Evolutionary conservation across 1,140 invertebrate species (phyloP).

Genomic region (Popillia japonica): DNA sequence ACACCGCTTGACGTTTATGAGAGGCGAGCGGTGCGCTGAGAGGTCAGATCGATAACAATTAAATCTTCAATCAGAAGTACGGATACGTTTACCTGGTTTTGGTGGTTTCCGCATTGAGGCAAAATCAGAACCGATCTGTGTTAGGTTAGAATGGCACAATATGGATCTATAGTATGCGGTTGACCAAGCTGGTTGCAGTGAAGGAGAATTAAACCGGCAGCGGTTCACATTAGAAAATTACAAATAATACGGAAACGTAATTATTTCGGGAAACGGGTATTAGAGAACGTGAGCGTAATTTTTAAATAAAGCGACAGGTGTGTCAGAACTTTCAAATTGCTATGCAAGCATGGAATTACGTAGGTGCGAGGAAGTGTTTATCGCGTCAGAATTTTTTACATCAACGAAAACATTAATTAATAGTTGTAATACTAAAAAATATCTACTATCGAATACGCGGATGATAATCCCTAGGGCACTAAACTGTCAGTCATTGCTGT

Average conservation of each 20-base stretch:
- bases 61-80: not conserved
- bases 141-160: not conserved
- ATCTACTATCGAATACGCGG: no score
- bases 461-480: no score
- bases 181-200: not conserved
- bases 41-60: not conserved
- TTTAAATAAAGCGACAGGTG: not conserved
- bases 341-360: no score
- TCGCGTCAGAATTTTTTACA: no score
- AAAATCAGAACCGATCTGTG: not conserved
- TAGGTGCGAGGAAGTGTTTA: no score
- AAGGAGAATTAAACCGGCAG: not conserved
- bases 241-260: not conserved
- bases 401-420: no score
- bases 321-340: no score
- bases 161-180: constrained; percentile 4
- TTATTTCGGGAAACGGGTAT: not conserved
- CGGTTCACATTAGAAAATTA: not conserved
- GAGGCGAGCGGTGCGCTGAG: not conserved
- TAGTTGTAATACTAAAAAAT: no score
- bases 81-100: not conserved
- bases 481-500: no score
- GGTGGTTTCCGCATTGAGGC: not conserved
- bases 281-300: not conserved
- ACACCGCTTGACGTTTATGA: not conserved